A percentile compares a stretch with the other conserved stretches of the same genome.
Evolutionary conservation across 2,113 vertebrate genomes (phyloP).

Genomic region (Tetraodon nigroviridis): DNA sequence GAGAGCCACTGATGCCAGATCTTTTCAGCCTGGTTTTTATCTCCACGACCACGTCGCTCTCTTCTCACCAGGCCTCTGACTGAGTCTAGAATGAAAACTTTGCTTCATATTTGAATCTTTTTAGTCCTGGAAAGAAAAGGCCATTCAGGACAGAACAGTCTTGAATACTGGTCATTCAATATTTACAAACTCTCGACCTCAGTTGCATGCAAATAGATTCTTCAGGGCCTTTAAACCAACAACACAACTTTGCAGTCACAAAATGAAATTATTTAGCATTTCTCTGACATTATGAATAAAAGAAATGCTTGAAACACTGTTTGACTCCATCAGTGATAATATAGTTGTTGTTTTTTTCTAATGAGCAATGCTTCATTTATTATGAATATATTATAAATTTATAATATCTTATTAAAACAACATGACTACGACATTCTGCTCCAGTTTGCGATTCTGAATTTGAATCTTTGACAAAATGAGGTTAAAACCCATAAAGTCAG

Average conservation of each 20-base stretch:
- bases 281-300: too few relatives aligned
- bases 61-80: conserved; percentile 33
- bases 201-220: too few relatives aligned
- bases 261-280: too few relatives aligned
- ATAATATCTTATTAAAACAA: neutral
- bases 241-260: too few relatives aligned
- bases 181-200: neutral
- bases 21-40: conserved; percentile 50
- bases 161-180: conserved; percentile 10
- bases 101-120: conserved; percentile 29
- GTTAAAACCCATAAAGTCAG: neutral
- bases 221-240: neutral
- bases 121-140: neutral
- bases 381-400: neutral
- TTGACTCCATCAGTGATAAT: neutral
- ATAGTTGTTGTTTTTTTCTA: conserved; percentile 13
- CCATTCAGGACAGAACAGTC: neutral
- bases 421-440: neutral
- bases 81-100: conserved; percentile 25
- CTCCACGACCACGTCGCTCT: conserved; percentile 42
- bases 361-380: conserved; percentile 15
- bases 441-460: neutral
- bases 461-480: neutral
- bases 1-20: conserved; percentile 21
- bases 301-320: too few relatives aligned